A percentile compares a stretch with the other conserved stretches of the same genome.
Evolutionary conservation across 64 coral and sea anemone species (phyloP).

Genomic region (Actinia tenebrosa): DNA sequence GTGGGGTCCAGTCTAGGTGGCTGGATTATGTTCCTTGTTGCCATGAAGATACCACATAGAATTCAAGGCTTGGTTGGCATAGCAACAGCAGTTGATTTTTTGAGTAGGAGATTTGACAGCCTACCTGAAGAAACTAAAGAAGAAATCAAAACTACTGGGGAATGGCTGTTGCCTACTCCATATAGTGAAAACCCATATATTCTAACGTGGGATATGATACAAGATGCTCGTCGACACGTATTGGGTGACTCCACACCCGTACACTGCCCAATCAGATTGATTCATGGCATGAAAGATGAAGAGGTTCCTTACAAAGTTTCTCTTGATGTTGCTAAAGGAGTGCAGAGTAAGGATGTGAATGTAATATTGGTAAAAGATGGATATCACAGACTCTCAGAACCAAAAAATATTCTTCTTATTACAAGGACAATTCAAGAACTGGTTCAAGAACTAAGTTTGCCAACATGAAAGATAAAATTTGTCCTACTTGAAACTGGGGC

Average conservation of each 20-base stretch:
- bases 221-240: slow-evolving; percentile 64
- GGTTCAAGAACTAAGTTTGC: slow-evolving; percentile 38
- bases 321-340: slow-evolving; percentile 51
- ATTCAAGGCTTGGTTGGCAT: slow-evolving; percentile 67
- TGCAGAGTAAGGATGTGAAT: slow-evolving; percentile 55
- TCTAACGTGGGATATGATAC: slow-evolving; percentile 51
- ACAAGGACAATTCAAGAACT: slow-evolving; percentile 50
- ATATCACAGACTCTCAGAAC: slow-evolving; percentile 62
- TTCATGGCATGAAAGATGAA: slow-evolving; percentile 75
- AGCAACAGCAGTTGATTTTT: slow-evolving; percentile 70
- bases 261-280: slow-evolving; percentile 65
- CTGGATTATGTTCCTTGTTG: slow-evolving; percentile 81
- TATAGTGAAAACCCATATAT: slow-evolving; percentile 76
- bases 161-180: slow-evolving; percentile 54
- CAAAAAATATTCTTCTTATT: slow-evolving; percentile 47
- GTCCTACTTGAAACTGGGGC: too few relatives aligned
- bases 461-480: neutral
- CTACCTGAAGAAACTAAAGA: slow-evolving; percentile 50
- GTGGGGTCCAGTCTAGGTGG: slow-evolving; percentile 90
- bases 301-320: slow-evolving; percentile 78
- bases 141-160: slow-evolving; percentile 48
- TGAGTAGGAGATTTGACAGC: slow-evolving; percentile 58
- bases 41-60: slow-evolving; percentile 55
- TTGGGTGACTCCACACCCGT: slow-evolving; percentile 26
- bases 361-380: slow-evolving; percentile 73